Evolutionary conservation across 2,888 invertebrate genomes (phyloP).

Genomic region (Melieria crassipennis): DNA sequence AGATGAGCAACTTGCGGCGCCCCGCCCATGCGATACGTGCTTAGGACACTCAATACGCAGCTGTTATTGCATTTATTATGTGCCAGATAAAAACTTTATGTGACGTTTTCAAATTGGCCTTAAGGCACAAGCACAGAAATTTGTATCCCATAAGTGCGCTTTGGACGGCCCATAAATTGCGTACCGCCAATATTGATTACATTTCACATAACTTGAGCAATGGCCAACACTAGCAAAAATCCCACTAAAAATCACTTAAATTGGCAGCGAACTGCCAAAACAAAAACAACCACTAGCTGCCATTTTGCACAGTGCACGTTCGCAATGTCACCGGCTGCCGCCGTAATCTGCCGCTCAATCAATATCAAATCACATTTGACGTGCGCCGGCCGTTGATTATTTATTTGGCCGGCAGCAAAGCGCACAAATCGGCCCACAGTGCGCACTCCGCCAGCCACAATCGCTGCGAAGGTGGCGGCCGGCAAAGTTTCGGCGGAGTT

Average conservation of each 20-base stretch:
- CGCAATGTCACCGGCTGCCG: conserved; percentile 15
- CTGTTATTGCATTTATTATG: neutral
- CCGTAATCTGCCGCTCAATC: conserved; percentile 9
- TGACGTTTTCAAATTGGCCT: no score
- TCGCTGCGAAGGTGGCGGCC: no score
- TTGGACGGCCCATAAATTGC: no score
- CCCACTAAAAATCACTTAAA: neutral
- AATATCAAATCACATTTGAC: conserved; percentile 28
- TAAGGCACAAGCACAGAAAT: no score
- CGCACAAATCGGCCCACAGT: no score
- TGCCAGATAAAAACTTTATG: no score
- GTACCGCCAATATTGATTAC: no score
- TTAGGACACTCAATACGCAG: neutral
- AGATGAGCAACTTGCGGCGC: neutral
- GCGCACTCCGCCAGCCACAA: no score
- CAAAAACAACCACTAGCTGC: neutral
- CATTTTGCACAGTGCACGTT: neutral
- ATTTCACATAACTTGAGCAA: no score
- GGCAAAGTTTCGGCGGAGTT: no score
- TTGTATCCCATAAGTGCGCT: no score
- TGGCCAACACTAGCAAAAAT: neutral
- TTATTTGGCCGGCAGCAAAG: neutral
- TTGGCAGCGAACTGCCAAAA: neutral
- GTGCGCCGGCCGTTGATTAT: conserved; percentile 18
- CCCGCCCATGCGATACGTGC: no score